Base-by-base conservation (phyloP, 2,113 vertebrate genomes). In the Lathamus discolor region DNA sequence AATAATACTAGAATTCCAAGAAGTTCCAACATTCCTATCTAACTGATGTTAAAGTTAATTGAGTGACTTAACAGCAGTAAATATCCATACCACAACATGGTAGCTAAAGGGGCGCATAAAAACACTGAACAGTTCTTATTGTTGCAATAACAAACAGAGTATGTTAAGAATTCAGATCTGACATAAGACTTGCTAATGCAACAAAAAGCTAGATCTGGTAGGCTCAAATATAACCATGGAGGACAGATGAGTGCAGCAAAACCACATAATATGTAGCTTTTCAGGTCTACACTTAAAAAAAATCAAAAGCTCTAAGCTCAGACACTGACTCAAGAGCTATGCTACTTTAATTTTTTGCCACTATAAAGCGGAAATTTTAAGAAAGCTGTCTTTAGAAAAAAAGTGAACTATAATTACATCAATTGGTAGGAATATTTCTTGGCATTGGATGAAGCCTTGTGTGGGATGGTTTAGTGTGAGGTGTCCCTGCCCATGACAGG, bases 251-350 rank as follows among this genome's bases (percentile, higher is more conserved):
- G 35, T 23, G 57, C 49, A 49, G 51, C 31, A 93, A 91, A 95
- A 64, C 91, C 91, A 92, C 83, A 57, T 81, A 96, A 82, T 73
- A 76, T 15, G 44, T 84, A 88, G 79, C n/a, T 95, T 88, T 85
- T 64, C 74, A 91, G 44, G 59, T 82, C 86, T 92, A 84, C 31
- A 76, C 41, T 89, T 82, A 29, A 64, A 91, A 90, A 78, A 74
- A 48, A 76, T 78, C 48, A 83, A 41, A 94, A 96, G 37, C 67
- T 66, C 43, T 68, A 7, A 28, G 68, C 74, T 83, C 14, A 84
- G 61, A 75, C 62, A 87, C 67, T 61, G 62, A 91, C 80, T 72
- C 57, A 93, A 79, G 25, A 91, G 64, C 39, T 86, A n/a, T 3
- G 18, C 15, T 82, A 57, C 70, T 94, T 90, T 1, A 89, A 59